phyloP scores from a whole-genome alignment of 23 tunicate species.

The Halocynthia aurantium region DNA sequence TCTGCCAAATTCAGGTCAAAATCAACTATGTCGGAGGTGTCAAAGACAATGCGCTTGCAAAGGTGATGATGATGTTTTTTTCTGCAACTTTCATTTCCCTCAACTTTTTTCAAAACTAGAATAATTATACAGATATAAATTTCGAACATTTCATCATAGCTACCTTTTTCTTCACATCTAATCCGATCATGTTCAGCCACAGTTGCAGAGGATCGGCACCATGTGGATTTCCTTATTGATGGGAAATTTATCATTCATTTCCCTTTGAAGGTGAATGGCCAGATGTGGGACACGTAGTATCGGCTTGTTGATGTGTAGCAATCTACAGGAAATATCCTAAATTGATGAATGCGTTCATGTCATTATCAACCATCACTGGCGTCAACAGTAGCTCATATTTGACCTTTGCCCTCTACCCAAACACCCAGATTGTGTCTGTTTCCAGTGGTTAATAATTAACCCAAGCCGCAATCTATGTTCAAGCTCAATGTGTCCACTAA shows the following conservation, averaged over 20 bases:
- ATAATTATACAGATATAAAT: constrained; percentile 4
- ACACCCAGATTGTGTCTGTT: too few species aligned
- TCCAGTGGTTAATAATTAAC: too few species aligned
- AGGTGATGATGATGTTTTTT: constrained; percentile 56
- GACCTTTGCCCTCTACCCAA: too few species aligned
- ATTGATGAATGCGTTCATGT: constrained; percentile 58
- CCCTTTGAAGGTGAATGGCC: constrained; percentile 85
- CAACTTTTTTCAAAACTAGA: background rate
- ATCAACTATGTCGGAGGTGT: constrained; percentile 53
- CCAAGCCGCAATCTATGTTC: too few species aligned
- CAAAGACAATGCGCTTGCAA: constrained; percentile 20
- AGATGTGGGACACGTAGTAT: constrained; percentile 78
- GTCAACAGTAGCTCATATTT: constrained; percentile 3
- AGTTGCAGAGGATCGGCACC: constrained; percentile 74
- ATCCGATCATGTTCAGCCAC: constrained; percentile 50
- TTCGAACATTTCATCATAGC: background rate
- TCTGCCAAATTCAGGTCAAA: constrained; percentile 94
- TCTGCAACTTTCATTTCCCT: constrained; percentile 4
- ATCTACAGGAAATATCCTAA: constrained; percentile 28
- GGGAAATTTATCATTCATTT: constrained; percentile 78
- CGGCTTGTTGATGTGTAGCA: constrained; percentile 81
- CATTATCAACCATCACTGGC: too few species aligned
- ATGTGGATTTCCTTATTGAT: constrained; percentile 91
- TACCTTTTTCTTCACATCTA: constrained; percentile 4
- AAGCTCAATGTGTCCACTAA: too few species aligned